Evolutionary conservation across 2,113 vertebrate genomes (phyloP), one percentile per base, ranked within the genome.

Genomic region (Neogale vison): DNA sequence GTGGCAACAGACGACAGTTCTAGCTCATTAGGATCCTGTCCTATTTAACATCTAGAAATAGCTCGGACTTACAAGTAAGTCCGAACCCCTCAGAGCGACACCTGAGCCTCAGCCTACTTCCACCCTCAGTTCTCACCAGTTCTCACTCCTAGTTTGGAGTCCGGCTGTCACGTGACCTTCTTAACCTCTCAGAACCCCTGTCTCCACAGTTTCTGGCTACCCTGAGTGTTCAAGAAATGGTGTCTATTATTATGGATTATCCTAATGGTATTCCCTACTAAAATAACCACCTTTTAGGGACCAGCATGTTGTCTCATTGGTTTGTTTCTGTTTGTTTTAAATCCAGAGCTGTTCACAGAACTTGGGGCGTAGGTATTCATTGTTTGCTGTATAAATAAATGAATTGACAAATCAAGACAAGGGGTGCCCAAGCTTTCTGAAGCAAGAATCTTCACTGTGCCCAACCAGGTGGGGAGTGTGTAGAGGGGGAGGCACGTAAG

Each of bases 321-420:
- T 76, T 57, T 63, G 67, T 45, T 74, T 74, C 7, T 74, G 11
- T 72, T 85, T 83, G 10, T 59, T 50, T 76, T 29, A 4, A 34
- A 83, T 57, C 24, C 50, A 85, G 61, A 55, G 59, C 59, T 88
- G 31, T 69, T 65, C 71, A 86, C 6, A 85, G 55, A 92, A 21
- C 24, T 96, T 65, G 45, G 57, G 95, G 65, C 7, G 36, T 72
- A 94, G n/a, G 61, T 13, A 61, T 63, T 90, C 21, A 63, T 9
- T 76, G 88, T 55, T 85, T 93, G 59, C 55, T 95, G 52, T 23
- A 89, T 89, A 76, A 93, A 95, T 82, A 85, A 94, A n/a, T 31
- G 6, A 83, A 61, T 21, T 82, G 65, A 9, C 42, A 21, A 50
- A 55, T 95, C 36, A 81, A 80, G 20, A 65, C 34, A 89, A 0